These are phyloP conservation scores for Channa striata DNA, from an alignment of 2,797 vertebrate genomes.

Conservation along the genomic window DNA sequence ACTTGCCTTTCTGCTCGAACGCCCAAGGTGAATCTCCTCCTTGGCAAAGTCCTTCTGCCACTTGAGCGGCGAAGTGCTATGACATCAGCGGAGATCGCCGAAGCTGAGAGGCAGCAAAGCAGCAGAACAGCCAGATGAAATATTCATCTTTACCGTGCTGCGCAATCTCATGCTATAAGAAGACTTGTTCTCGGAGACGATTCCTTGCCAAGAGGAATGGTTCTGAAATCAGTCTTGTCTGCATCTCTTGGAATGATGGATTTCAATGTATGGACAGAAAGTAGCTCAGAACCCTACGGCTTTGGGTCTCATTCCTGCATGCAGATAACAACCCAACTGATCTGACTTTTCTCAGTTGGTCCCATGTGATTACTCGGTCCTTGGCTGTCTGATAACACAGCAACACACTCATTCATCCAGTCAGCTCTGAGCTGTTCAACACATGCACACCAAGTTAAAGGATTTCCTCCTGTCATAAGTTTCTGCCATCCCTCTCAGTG, in stretches of 20 bases:
- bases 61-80: slow-evolving; percentile 38
- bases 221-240: slow-evolving; percentile 37
- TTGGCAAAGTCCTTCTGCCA: slow-evolving; percentile 57
- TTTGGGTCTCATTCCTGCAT: slow-evolving; percentile 13
- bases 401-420: slow-evolving; percentile 41
- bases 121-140: slow-evolving; percentile 39
- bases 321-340: slow-evolving; percentile 25
- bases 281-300: not conserved
- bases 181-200: slow-evolving; percentile 38
- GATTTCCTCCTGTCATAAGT: slow-evolving; percentile 69
- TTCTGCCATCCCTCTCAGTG: slow-evolving; percentile 61
- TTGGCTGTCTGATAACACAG: slow-evolving; percentile 31
- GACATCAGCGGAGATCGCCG: slow-evolving; percentile 52
- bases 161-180: slow-evolving; percentile 34
- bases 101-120: slow-evolving; percentile 19
- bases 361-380: slow-evolving; percentile 18
- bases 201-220: slow-evolving; percentile 30
- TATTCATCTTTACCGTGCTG: slow-evolving; percentile 27
- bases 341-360: slow-evolving; percentile 13
- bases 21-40: slow-evolving; percentile 35
- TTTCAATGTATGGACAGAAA: slow-evolving; percentile 2
- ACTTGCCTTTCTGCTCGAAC: slow-evolving; percentile 50
- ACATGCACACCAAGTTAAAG: slow-evolving; percentile 61
- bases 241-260: slow-evolving; percentile 16
- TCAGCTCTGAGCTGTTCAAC: slow-evolving; percentile 58